Percentiles rank a stretch among this genome's conserved stretches.
Evolutionary conservation across 2,113 vertebrate species (phyloP).

Genomic region (Camarhynchus parvulus): DNA sequence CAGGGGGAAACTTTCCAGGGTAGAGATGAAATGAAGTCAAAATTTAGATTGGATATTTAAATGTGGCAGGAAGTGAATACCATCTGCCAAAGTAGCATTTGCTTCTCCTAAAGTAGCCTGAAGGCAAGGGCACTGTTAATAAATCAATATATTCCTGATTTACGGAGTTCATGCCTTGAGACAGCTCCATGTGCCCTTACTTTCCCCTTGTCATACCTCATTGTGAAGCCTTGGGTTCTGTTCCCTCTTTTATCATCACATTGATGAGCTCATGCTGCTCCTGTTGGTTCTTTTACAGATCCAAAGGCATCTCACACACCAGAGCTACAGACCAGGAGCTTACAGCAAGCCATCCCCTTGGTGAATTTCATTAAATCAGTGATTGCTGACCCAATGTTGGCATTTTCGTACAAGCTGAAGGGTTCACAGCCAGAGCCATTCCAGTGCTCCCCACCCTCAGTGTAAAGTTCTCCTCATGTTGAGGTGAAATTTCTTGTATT

Average conservation of each 20-base stretch:
- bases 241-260: background rate
- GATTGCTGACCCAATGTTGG: background rate
- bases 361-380: background rate
- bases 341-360: background rate
- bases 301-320: background rate
- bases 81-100: background rate
- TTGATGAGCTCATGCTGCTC: background rate
- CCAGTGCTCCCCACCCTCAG: background rate
- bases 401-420: background rate
- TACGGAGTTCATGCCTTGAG: background rate
- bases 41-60: background rate
- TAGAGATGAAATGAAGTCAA: background rate
- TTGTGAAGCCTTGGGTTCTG: background rate
- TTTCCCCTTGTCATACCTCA: background rate
- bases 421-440: rapidly evolving
- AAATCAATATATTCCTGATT: background rate
- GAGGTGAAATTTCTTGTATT: background rate
- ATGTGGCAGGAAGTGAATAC: background rate
- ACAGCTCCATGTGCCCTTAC: background rate
- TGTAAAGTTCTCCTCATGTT: rapidly evolving
- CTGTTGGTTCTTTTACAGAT: background rate
- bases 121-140: background rate
- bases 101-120: background rate
- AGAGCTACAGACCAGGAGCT: background rate
- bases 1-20: background rate